A percentile compares a stretch with the other conserved stretches of the same genome.
Conservation (phyloP, 1,140 invertebrate species). For the Cephus cinctus region DNA sequence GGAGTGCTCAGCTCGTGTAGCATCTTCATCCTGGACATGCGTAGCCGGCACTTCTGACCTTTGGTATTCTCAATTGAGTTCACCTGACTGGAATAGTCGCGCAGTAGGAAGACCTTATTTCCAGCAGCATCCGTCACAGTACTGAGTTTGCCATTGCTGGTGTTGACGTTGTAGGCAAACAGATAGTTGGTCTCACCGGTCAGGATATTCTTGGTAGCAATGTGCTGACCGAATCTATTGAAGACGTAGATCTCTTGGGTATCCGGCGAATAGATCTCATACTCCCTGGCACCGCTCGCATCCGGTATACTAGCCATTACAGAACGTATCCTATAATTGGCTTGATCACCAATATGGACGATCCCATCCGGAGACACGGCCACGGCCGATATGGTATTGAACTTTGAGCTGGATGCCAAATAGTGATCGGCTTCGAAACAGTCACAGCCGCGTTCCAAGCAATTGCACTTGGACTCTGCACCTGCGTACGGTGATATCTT, state of each 20-base stretch:
- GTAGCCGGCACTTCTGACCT: conserved; percentile 86
- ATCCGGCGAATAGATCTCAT: conserved; percentile 93
- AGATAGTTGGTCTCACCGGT: conserved; percentile 89
- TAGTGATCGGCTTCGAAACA: conserved; percentile 91
- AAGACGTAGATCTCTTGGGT: conserved; percentile 96
- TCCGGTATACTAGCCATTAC: conserved; percentile 90
- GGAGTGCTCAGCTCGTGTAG: conserved; percentile 85
- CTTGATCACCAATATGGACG: conserved; percentile 92
- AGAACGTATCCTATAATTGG: conserved; percentile 86
- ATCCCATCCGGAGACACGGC: conserved; percentile 92
- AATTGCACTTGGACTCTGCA: conserved; percentile 93
- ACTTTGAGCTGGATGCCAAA: conserved; percentile 87
- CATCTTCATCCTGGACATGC: conserved; percentile 86
- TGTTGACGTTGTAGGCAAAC: conserved; percentile 95
- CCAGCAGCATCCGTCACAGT: conserved; percentile 91
- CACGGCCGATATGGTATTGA: conserved; percentile 91
- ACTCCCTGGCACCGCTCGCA: conserved; percentile 78
- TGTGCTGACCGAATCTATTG: conserved; percentile 93
- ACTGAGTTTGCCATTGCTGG: conserved; percentile 91
- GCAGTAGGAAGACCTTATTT: conserved; percentile 86
- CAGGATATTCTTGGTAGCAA: conserved; percentile 87
- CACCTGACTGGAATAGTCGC: conserved; percentile 86
- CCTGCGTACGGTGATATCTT: conserved; percentile 90
- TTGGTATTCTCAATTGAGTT: conserved; percentile 94
- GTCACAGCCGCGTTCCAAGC: conserved; percentile 84